phyloP scores from a whole-genome alignment of 2,888 invertebrate species.

The Scaptomyza polygonia region DNA sequence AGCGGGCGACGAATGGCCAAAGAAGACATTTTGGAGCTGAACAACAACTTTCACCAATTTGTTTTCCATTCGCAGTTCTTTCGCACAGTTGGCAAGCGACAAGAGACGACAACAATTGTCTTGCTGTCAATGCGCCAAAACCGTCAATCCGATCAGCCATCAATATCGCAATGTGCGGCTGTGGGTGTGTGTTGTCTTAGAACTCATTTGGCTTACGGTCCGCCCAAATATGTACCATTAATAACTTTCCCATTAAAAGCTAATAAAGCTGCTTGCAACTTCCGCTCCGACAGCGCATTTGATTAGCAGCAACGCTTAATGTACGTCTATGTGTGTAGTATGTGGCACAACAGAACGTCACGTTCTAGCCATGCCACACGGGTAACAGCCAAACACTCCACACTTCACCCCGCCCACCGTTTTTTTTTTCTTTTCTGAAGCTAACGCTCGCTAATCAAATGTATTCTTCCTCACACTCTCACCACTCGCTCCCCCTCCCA shows the following conservation, averaged over 20 bases:
- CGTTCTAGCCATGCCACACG: conserved; percentile 63
- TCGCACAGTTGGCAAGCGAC: conserved; percentile 41
- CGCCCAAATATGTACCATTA: conserved; percentile 55
- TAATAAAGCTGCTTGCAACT: conserved; percentile 71
- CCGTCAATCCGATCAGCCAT: conserved; percentile 58
- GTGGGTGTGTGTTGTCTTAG: conserved; percentile 36
- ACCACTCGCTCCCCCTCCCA: background rate
- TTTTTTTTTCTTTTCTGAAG: conserved; percentile 33
- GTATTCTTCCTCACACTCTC: conserved; percentile 22
- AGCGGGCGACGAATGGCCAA: conserved; percentile 65
- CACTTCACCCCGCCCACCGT: conserved; percentile 36
- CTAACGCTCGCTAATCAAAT: conserved; percentile 72
- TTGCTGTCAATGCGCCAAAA: conserved; percentile 67
- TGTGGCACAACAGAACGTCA: conserved; percentile 69
- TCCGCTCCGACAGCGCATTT: conserved; percentile 67
- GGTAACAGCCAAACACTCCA: conserved; percentile 11
- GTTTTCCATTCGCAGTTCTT: conserved; percentile 82
- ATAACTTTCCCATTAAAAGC: conserved; percentile 77
- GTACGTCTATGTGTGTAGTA: conserved; percentile 21
- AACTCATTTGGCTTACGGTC: conserved; percentile 37
- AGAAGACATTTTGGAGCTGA: conserved; percentile 58
- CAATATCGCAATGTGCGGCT: conserved; percentile 28
- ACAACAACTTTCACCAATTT: conserved; percentile 83
- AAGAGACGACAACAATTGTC: conserved; percentile 70
- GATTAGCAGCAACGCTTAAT: conserved; percentile 55